Evolutionary conservation across 92 coral and sea anemone genomes (phyloP).

Genomic region (Virgularia gustaviana): DNA sequence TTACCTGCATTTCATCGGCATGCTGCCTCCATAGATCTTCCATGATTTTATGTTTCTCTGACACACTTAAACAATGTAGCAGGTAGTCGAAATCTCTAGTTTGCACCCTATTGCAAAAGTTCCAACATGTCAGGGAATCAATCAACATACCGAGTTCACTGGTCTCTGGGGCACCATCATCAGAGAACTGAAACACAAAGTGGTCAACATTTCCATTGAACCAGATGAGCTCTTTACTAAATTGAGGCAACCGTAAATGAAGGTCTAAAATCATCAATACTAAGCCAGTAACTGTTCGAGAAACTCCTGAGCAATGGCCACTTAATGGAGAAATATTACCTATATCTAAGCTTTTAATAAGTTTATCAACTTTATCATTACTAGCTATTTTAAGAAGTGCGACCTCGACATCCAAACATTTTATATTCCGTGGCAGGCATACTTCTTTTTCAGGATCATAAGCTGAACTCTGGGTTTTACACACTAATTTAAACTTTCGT

Average conservation of each 20-base stretch:
- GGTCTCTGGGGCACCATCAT: too few relatives aligned
- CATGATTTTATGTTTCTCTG: too few relatives aligned
- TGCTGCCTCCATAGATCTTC: constrained; percentile 24
- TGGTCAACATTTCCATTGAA: too few relatives aligned
- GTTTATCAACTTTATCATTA: constrained; percentile 9
- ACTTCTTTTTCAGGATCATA: background rate
- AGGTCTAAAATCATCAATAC: constrained; percentile 48
- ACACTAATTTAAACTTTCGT: too few relatives aligned
- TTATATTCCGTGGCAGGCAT: background rate
- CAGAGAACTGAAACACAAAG: too few relatives aligned
- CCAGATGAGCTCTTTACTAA: too few relatives aligned
- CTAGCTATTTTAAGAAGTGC: background rate
- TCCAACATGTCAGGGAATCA: constrained; percentile 48
- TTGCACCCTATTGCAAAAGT: constrained; percentile 46
- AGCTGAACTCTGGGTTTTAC: too few relatives aligned
- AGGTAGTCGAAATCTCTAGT: constrained; percentile 55
- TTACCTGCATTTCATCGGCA: too few relatives aligned
- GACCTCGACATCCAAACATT: too few relatives aligned
- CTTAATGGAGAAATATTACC: constrained; percentile 21
- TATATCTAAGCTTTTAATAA: constrained; percentile 50
- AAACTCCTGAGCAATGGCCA: constrained; percentile 31
- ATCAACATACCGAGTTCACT: constrained; percentile 53
- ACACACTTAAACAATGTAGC: too few relatives aligned
- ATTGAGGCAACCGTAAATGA: constrained; percentile 33
- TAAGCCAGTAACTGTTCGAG: constrained; percentile 46